Base-by-base conservation (phyloP, 1,140 invertebrate species). In the Aradophagus sp. region DNA sequence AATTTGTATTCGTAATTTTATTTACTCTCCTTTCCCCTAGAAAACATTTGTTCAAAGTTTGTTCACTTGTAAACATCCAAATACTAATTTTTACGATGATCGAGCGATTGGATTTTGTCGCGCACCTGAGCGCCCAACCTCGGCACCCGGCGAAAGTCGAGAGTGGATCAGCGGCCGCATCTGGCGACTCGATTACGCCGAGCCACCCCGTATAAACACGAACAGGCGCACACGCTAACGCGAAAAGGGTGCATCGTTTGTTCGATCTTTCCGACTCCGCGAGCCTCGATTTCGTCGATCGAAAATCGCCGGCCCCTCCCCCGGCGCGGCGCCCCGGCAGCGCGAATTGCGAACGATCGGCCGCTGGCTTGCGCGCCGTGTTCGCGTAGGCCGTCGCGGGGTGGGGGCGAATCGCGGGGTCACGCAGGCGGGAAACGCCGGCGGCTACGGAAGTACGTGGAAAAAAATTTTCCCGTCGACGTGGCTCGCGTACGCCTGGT, bases 381-480 rank as follows among this genome's bases (percentile, higher is more conserved):
- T 73, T 70, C 75, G 77, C 73, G 71, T 39, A 48, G 35, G 59
- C 52, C 20, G 20, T 8, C 23, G 17, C 47, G 62, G 52, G 42
- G 65, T 65, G 52, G 70, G 59, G 55, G 63, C 2, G n/a, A 23
- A 23, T 5, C 20, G 20, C 20, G 20, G 20, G 20, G 4, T 4
- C 20, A 23, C 20, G 12, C 13, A 10, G 29, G 17, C 8, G 20
- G 45, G 23, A 15, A 31, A 17, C n/a, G 12, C 41, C 39, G 52
- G 66, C 32, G 17, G 44, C 58, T 61, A 66, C 79, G 79, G 79
- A 80, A 80, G 79, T 78, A 77, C 74, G 77, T 74, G 78, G 71
- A 65, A 80, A 80, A 70, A 78, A 80, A 77, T 80, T 78, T 78
- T 79, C 78, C 77, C 74, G 77, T 78, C 78, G 78, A 77, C 75